phyloP scores from a whole-genome alignment of 2,113 vertebrate species.

The Oncorhynchus kisutch region DNA sequence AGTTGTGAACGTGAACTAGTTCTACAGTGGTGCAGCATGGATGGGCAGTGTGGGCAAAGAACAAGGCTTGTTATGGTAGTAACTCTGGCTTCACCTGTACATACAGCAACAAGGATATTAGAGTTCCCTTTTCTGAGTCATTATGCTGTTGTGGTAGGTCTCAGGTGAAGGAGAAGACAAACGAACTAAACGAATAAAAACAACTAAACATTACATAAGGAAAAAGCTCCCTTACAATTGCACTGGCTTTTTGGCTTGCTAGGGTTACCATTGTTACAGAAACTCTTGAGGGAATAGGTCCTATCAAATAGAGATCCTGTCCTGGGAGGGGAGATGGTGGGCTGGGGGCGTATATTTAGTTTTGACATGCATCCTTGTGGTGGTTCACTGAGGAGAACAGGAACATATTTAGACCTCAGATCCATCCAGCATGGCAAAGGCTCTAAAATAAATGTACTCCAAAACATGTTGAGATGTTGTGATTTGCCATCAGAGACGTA shows the following conservation, averaged over 20 bases:
- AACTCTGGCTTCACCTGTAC: slow-evolving; percentile 36
- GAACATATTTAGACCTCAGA: slow-evolving; percentile 1
- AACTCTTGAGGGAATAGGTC: slow-evolving; percentile 11
- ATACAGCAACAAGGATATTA: slow-evolving; percentile 32
- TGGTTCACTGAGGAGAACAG: slow-evolving; percentile 27
- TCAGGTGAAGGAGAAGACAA: slow-evolving; percentile 32
- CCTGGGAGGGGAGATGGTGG: slow-evolving; percentile 5
- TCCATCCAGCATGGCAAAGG: slow-evolving; percentile 37
- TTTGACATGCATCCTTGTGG: slow-evolving; percentile 25
- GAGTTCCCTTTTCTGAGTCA: slow-evolving; percentile 12
- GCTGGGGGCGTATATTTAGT: slow-evolving; percentile 9
- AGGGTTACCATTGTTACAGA: slow-evolving; percentile 34
- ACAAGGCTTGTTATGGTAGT: slow-evolving; percentile 57
- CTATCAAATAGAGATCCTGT: not conserved
- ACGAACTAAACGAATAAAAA: slow-evolving; percentile 42
- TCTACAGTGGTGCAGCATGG: not conserved
- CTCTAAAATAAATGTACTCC: not conserved
- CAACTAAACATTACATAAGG: slow-evolving; percentile 32
- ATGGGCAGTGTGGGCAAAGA: not conserved
- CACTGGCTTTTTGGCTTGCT: slow-evolving; percentile 58
- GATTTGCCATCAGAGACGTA: not conserved
- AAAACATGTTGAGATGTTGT: slow-evolving; percentile 5
- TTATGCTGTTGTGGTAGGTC: slow-evolving; percentile 32
- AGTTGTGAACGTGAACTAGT: not conserved
- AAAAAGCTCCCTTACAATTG: slow-evolving; percentile 60